Percentiles rank a stretch among this genome's conserved stretches.
phyloP scores from a whole-genome alignment of 2,888 invertebrate genomes.

The Drosophila infuscata region DNA sequence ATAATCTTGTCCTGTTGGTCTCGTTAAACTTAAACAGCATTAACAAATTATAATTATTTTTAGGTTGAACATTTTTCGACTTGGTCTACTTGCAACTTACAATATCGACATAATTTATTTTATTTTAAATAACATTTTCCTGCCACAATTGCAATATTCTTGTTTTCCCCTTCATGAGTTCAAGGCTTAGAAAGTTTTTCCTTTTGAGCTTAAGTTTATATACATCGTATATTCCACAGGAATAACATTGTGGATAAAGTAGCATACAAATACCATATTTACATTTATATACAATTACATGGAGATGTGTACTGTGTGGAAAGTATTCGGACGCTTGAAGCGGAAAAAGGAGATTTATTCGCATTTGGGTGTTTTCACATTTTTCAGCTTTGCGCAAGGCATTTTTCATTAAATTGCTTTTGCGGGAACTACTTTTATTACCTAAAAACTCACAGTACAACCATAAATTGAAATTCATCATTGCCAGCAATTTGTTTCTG shows the following conservation, averaged over 20 bases:
- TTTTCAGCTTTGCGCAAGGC: constrained; percentile 23
- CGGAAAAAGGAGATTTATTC: constrained; percentile 61
- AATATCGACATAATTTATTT: neutral
- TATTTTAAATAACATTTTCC: neutral
- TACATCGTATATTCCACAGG: neutral
- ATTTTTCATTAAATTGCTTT: constrained; percentile 21
- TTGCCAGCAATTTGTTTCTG: neutral
- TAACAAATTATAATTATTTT: too few relatives aligned
- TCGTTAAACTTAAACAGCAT: too few relatives aligned
- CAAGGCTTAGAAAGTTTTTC: neutral
- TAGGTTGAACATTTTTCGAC: too few relatives aligned
- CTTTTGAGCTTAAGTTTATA: neutral
- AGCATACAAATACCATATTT: neutral
- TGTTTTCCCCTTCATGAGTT: neutral
- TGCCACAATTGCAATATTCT: neutral
- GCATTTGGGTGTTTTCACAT: constrained; percentile 28
- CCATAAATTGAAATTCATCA: neutral
- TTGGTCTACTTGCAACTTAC: neutral
- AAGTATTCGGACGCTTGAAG: constrained; percentile 21
- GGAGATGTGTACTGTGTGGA: neutral
- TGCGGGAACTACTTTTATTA: neutral
- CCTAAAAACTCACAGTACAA: neutral
- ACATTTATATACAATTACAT: neutral
- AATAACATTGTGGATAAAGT: constrained; percentile 5
- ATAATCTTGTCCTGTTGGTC: too few relatives aligned